A percentile compares a stretch with the other conserved stretches of the same genome.
These are phyloP conservation scores for Abscondita cerata DNA, from an alignment of 2,888 invertebrate genomes.

Conservation along the genomic window DNA sequence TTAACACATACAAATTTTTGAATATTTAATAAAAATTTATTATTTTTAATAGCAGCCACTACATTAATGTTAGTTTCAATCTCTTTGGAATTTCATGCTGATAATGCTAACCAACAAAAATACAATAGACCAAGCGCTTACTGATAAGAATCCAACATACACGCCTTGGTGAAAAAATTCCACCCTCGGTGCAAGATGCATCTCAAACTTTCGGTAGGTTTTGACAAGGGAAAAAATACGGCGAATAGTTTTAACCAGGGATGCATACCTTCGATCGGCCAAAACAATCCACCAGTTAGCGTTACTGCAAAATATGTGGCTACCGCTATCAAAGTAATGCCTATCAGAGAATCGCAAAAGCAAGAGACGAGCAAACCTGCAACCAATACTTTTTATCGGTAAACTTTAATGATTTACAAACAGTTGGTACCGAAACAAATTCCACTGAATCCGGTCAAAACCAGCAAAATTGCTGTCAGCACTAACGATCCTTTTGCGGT, in stretches of 20 bases:
- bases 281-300: slow-evolving; percentile 88
- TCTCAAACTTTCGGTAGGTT: slow-evolving; percentile 87
- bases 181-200: slow-evolving; percentile 86
- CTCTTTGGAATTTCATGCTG: slow-evolving; percentile 81
- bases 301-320: slow-evolving; percentile 85
- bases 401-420: not conserved
- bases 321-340: slow-evolving; percentile 81
- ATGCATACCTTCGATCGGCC: slow-evolving; percentile 95
- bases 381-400: not conserved
- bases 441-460: slow-evolving; percentile 87
- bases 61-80: too few species aligned
- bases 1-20: too few species aligned
- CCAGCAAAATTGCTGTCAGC: slow-evolving; percentile 75
- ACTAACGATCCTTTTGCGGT: slow-evolving; percentile 78
- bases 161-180: slow-evolving; percentile 75
- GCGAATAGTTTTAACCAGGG: slow-evolving; percentile 68
- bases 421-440: slow-evolving; percentile 93
- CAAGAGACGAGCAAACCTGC: slow-evolving; percentile 85
- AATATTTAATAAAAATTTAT: too few species aligned
- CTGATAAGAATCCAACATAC: slow-evolving; percentile 82
- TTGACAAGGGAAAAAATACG: slow-evolving; percentile 81
- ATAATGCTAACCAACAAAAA: slow-evolving; percentile 77
- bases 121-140: slow-evolving; percentile 78
- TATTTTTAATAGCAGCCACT: too few species aligned
- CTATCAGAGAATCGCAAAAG: slow-evolving; percentile 79